These are phyloP conservation scores for Leptura quadrifasciata DNA, from an alignment of 2,888 invertebrate genomes.

Conservation along the genomic window DNA sequence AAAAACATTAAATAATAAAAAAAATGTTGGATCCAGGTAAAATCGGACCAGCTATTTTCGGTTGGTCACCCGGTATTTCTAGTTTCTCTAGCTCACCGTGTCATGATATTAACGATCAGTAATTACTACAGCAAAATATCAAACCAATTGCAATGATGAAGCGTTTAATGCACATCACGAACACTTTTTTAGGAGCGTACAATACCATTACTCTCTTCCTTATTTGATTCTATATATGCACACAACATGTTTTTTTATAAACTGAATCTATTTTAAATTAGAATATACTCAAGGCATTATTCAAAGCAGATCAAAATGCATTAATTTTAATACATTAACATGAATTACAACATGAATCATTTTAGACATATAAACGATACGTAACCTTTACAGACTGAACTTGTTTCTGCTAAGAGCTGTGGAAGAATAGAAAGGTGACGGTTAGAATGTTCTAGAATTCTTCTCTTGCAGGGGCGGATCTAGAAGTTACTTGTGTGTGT, in stretches of 20 bases:
- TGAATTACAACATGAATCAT: background rate
- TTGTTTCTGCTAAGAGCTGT: background rate
- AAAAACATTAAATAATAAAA: too few species aligned
- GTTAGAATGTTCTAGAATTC: background rate
- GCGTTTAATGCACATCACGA: background rate
- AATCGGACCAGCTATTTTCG: too few species aligned
- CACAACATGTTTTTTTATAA: background rate
- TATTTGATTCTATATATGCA: background rate
- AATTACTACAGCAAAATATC: too few species aligned
- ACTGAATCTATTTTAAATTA: background rate
- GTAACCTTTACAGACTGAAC: constrained; percentile 7
- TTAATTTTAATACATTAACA: background rate
- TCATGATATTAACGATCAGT: too few species aligned
- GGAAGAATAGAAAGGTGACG: constrained; percentile 2
- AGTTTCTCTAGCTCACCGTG: too few species aligned
- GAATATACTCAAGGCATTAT: constrained; percentile 3
- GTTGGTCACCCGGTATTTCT: too few species aligned
- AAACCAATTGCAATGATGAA: too few species aligned
- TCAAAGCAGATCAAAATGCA: constrained; percentile 1
- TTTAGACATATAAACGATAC: background rate
- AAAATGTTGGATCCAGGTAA: too few species aligned
- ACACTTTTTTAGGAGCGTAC: background rate
- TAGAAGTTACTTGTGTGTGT: background rate
- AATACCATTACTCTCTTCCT: background rate
- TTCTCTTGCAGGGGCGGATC: background rate